Percentiles rank a stretch among this genome's conserved stretches.
Conservation (phyloP, 2,797 vertebrate species). For the Amazonetta brasiliensis region DNA sequence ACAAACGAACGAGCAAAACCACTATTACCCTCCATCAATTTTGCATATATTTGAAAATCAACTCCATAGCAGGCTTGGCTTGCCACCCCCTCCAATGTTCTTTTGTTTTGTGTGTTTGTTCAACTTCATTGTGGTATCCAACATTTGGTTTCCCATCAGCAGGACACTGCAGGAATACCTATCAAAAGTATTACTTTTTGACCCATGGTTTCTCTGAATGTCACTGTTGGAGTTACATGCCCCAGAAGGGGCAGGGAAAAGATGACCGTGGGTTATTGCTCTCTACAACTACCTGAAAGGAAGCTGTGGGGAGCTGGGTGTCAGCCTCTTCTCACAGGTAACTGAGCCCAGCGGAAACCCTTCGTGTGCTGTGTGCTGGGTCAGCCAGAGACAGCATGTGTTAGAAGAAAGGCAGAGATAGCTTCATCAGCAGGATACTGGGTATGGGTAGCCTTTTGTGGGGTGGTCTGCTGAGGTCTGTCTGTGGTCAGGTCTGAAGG, state of each 20-base stretch:
- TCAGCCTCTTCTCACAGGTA: too few relatives aligned
- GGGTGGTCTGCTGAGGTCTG: neutral
- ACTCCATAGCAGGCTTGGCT: neutral
- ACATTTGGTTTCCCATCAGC: constrained; percentile 32
- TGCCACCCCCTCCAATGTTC: neutral
- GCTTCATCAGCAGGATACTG: neutral
- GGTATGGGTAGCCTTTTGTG: neutral
- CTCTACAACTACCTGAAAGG: too few relatives aligned
- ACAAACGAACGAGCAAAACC: too few relatives aligned
- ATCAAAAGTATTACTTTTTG: neutral
- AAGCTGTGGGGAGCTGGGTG: too few relatives aligned
- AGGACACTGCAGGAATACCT: neutral
- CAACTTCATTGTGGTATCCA: neutral
- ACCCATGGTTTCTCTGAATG: neutral
- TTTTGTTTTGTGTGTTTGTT: neutral
- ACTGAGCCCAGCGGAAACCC: neutral
- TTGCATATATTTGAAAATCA: neutral
- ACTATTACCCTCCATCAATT: rapidly evolving
- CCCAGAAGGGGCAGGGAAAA: neutral
- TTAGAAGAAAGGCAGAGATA: neutral
- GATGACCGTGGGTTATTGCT: neutral
- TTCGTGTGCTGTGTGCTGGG: too few relatives aligned
- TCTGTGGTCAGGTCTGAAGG: neutral
- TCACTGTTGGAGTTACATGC: neutral
- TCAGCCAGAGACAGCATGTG: neutral